Base-by-base conservation (phyloP, 2,113 vertebrate genomes). In the Scolopax mira region DNA sequence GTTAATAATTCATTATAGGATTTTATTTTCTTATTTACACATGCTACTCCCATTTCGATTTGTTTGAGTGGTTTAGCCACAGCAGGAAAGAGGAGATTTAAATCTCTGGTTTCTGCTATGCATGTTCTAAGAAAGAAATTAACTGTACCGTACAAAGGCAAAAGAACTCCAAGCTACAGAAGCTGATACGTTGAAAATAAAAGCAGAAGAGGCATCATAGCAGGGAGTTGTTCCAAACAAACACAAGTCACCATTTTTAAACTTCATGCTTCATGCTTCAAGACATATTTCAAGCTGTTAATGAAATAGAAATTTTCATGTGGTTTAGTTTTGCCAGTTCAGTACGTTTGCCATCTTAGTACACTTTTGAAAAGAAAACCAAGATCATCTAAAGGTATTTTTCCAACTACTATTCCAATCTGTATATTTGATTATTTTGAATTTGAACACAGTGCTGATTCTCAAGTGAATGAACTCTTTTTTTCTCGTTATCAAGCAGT, bases 41-140 rank as follows among this genome's bases (percentile, higher is more conserved):
- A 61, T 27, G 25, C 62, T 73, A 61, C 62, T 94, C 39, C 49
- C 49, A 61, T 92, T 96, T 94, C 1, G 1, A 79, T 89, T 91
- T 85, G n/a, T 81, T 79, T 86, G 51, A 90, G 86, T 90, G 86
- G 81, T 79, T 92, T 86, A 79, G 46, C 65, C 77, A 72, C 88
- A 89, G 66, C 65, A 95, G 74, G 49, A 94, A 93, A 88, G 61
- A 79, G 57, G 41, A 96, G 52, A 87, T 92, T 93, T 92, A 89
- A 75, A 71, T 85, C 66, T 92, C 80, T 94, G 48, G 15, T 84
- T 94, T 94, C 88, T 89, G 62, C 35, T 92, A 51, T 62, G 37
- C 61, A 28, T 72, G 44, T 54, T 90, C 93, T 66, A 85, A 87
- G 66, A 92, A 87, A 94, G 37, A 94, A 93, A 90, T 87, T 61